Base-by-base conservation (phyloP, 2,888 invertebrate genomes). In the Oscheius sp. region DNA sequence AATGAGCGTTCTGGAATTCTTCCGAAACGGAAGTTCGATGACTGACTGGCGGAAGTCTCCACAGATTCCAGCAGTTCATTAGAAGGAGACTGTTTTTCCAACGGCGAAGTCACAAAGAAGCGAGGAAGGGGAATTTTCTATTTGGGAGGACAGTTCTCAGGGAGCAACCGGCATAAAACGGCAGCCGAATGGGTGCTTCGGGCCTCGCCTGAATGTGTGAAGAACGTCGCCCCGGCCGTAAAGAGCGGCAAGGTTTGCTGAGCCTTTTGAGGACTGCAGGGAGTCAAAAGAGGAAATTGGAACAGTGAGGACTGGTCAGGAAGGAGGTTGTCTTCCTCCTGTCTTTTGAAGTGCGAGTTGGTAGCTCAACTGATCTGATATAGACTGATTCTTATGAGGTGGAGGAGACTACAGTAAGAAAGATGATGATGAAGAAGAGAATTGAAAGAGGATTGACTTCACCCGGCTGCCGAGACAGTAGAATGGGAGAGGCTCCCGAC, bases 111-210 rank as follows among this genome's bases (percentile, higher is more conserved):
- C n/a, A 45, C 5, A 48, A 48, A 25, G 8, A 23, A 23, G 48
- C 23, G 20, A 20, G 42, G 17, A 42, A 42, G 17, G 27, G n/a
- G 52, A 27, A 52, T n/a, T n/a, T n/a, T n/a, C n/a, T n/a, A n/a
- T n/a, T n/a, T n/a, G 29, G 29, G 4, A 29, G 12, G 29, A 52
- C 52, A 52, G 27, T 52, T 52, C 52, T 29, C 52, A 52, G 52
- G 52, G 29, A 52, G 52, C 52, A 23, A 42, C 37, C 15, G 25
- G 31, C 61, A 61, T 61, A 61, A 61, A 61, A 61, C 61, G 61
- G 61, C 61, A 61, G 61, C 61, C 37, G 55, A 61, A 61, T 61
- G 61, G 61, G 55, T 27, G 29, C 61, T 61, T 61, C 61, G 61
- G 52, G 20, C 34, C 23, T 17, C 37, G 57, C 57, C 37, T 57